Conservation (phyloP, 2,888 invertebrate species). For the Notodonta ziczac region DNA sequence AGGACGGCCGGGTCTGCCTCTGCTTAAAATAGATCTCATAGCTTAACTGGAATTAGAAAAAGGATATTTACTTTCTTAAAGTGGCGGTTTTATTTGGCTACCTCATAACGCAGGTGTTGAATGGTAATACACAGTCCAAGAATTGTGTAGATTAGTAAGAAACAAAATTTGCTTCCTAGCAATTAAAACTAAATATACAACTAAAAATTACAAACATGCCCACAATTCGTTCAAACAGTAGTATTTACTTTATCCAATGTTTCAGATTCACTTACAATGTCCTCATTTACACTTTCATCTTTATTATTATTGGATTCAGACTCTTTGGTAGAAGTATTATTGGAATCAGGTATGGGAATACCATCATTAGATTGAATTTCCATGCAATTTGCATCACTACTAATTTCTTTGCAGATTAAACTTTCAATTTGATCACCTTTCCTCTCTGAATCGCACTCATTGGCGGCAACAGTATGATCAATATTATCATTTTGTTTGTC, state of each 20-base stretch:
- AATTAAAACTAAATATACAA: slow-evolving; percentile 24
- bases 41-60: not conserved
- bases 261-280: slow-evolving; percentile 8
- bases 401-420: not conserved
- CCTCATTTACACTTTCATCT: slow-evolving; percentile 12
- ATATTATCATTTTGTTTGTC: slow-evolving; percentile 9
- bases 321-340: not conserved
- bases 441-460: not conserved
- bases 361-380: slow-evolving; percentile 16
- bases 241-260: slow-evolving; percentile 17
- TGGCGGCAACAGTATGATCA: slow-evolving; percentile 2
- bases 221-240: slow-evolving; percentile 11
- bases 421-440: not conserved
- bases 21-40: too few relatives aligned
- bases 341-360: not conserved
- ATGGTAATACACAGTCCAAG: slow-evolving; percentile 2
- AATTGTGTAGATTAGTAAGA: slow-evolving; percentile 2
- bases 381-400: slow-evolving; percentile 4
- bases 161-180: slow-evolving; percentile 37
- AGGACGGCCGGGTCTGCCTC: too few relatives aligned
- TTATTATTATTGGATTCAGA: slow-evolving; percentile 11
- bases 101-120: slow-evolving; percentile 7
- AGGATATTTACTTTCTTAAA: not conserved
- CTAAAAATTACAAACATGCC: slow-evolving; percentile 11
- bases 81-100: slow-evolving; percentile 3